A percentile compares a stretch with the other conserved stretches of the same genome.
Evolutionary conservation across 2,888 invertebrate species (phyloP).

Genomic region (Caradrina kadenii): DNA sequence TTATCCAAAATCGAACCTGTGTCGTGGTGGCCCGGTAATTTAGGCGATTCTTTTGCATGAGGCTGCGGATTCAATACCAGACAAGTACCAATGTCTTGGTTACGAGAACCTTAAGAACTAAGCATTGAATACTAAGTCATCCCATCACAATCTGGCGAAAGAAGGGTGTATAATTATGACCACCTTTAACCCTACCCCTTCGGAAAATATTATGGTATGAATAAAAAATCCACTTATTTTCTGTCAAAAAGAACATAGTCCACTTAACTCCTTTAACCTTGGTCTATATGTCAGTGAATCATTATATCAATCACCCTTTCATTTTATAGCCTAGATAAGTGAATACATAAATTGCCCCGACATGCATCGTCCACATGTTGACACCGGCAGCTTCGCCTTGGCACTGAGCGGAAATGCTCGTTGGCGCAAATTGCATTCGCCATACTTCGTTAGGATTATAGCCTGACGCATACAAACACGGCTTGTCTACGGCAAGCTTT

Average conservation of each 20-base stretch:
- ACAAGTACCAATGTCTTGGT: too few species aligned
- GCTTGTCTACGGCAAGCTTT: constrained; percentile 27
- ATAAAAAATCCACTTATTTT: too few species aligned
- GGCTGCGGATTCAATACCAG: too few species aligned
- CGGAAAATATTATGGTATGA: too few species aligned
- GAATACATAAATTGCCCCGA: constrained; percentile 27
- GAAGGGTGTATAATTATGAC: too few species aligned
- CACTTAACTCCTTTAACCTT: not conserved
- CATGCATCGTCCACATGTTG: constrained; percentile 57
- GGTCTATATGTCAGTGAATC: not conserved
- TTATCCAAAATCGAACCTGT: too few species aligned
- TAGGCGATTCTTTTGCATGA: too few species aligned
- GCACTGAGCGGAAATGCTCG: constrained; percentile 76
- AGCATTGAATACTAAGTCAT: too few species aligned
- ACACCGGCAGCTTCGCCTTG: constrained; percentile 67
- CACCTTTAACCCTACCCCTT: too few species aligned
- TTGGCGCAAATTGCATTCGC: constrained; percentile 83
- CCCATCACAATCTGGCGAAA: too few species aligned
- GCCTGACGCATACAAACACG: constrained; percentile 18
- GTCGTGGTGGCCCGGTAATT: too few species aligned
- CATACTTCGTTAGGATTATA: constrained; percentile 73
- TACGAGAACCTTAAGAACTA: too few species aligned
- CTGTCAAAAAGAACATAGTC: not conserved
- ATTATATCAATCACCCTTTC: constrained; percentile 14
- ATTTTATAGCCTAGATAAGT: constrained; percentile 5